These are phyloP conservation scores for Cryptocephalus primarius DNA, from an alignment of 2,888 invertebrate genomes.

Conservation along the genomic window DNA sequence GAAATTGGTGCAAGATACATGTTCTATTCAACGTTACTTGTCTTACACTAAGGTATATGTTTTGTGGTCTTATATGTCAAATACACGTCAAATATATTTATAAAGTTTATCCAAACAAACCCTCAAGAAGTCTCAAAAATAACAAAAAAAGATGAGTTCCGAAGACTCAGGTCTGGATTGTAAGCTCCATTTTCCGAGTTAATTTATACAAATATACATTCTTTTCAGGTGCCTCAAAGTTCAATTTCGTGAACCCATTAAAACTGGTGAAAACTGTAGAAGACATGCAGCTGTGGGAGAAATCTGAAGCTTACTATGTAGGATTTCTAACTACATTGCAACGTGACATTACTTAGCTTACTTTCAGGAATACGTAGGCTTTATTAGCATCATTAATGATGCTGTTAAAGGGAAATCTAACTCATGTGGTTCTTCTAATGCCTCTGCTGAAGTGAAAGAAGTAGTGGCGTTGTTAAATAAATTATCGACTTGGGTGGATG, in stretches of 20 bases:
- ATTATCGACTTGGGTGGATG: constrained; percentile 62
- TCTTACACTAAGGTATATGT: too few species aligned
- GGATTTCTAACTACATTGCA: constrained; percentile 12
- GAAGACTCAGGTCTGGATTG: too few species aligned
- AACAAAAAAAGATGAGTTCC: too few species aligned
- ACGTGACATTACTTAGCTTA: not conserved
- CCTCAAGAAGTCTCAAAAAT: too few species aligned
- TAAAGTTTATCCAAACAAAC: too few species aligned
- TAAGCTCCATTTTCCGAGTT: too few species aligned
- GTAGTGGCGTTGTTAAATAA: constrained; percentile 57
- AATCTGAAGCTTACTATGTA: constrained; percentile 76
- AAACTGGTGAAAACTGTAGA: constrained; percentile 52
- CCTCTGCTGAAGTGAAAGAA: constrained; percentile 50
- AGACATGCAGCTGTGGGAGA: constrained; percentile 73
- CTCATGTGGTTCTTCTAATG: constrained; percentile 39
- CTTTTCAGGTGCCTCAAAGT: constrained; percentile 40
- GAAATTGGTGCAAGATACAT: too few species aligned
- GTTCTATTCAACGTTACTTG: too few species aligned
- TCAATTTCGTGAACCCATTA: constrained; percentile 52
- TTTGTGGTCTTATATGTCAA: too few species aligned
- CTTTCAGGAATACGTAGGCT: constrained; percentile 68
- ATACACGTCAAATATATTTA: too few species aligned
- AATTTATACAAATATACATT: not conserved
- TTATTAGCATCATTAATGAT: constrained; percentile 77
- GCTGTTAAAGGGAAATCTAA: constrained; percentile 71